phyloP scores from a whole-genome alignment of 2,113 vertebrate species.

The Platysteira castanea region DNA sequence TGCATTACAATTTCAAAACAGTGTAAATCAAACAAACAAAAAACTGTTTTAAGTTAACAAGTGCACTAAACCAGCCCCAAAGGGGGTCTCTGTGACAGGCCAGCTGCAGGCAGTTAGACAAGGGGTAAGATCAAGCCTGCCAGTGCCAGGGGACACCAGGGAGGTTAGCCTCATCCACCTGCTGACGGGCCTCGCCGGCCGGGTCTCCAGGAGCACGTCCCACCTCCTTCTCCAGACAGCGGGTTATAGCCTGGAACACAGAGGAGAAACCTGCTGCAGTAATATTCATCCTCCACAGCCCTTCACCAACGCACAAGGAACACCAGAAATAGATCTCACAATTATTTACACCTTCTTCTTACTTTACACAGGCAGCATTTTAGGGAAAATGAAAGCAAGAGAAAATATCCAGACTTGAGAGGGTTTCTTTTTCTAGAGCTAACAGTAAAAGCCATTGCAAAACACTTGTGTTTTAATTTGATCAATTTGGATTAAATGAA shows the following conservation, averaged over 20 bases:
- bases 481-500: neutral
- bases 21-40: neutral
- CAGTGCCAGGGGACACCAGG: constrained; percentile 43
- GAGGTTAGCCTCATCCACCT: constrained; percentile 89
- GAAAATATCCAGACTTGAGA: neutral
- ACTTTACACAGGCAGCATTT: neutral
- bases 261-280: neutral
- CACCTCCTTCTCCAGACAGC: constrained; percentile 86
- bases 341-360: neutral
- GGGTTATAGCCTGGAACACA: constrained; percentile 85
- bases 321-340: neutral
- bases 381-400: neutral
- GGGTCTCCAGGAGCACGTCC: constrained; percentile 86
- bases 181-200: constrained; percentile 86
- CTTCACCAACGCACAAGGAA: neutral
- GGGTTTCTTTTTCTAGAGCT: neutral
- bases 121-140: constrained; percentile 29
- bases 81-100: constrained; percentile 60
- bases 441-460: neutral
- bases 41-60: neutral
- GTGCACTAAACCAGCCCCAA: neutral
- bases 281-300: neutral
- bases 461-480: neutral
- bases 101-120: constrained; percentile 55
- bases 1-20: neutral